Evolutionary conservation across 2,113 vertebrate genomes (phyloP).

Genomic region (Pimephales promelas): DNA sequence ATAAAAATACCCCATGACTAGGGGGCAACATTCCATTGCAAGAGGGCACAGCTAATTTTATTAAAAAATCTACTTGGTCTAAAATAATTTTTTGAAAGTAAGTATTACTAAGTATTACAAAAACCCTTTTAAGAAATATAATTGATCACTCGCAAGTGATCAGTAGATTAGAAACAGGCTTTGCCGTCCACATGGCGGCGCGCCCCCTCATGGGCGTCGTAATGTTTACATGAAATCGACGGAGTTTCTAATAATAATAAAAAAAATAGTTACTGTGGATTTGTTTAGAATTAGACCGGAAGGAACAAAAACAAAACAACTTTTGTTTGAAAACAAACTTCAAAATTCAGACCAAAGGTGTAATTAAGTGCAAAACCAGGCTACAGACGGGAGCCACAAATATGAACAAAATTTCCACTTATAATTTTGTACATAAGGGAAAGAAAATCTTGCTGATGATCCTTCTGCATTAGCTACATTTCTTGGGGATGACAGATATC

Average conservation of each 20-base stretch:
- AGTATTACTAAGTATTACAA: too few relatives aligned
- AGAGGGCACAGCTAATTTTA: constrained; percentile 22
- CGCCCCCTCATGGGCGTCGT: neutral
- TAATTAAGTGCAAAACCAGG: neutral
- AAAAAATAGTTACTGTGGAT: neutral
- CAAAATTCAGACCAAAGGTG: neutral
- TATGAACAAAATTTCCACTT: too few relatives aligned
- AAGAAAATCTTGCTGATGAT: neutral
- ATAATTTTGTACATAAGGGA: neutral
- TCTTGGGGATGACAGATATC: neutral
- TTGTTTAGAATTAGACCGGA: too few relatives aligned
- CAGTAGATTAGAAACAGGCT: too few relatives aligned
- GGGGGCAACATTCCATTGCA: constrained; percentile 28
- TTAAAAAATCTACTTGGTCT: neutral
- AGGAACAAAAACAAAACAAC: neutral
- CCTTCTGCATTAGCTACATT: neutral
- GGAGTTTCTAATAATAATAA: neutral
- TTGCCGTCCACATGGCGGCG: neutral
- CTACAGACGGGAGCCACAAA: neutral
- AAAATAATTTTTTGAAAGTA: too few relatives aligned
- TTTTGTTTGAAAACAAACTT: neutral
- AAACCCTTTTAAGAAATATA: too few relatives aligned
- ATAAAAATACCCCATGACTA: constrained; percentile 52
- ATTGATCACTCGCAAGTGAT: too few relatives aligned
- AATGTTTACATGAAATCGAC: neutral